Evolutionary conservation across 2,113 vertebrate species (phyloP), one percentile per base, ranked within the genome.

Genomic region (Corapipo altera): DNA sequence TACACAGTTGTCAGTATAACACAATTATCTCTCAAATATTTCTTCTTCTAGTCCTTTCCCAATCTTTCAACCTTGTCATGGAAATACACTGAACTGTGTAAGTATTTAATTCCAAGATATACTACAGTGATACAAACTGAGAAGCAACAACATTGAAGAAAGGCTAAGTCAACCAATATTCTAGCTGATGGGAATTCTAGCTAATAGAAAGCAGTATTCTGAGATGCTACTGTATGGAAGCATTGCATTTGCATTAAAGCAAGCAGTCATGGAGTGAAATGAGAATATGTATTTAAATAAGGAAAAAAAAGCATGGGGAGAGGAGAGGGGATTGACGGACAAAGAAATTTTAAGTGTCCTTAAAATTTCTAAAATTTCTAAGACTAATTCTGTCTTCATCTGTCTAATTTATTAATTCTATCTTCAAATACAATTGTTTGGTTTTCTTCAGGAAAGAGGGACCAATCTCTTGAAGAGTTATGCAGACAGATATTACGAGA

Each of bases 31-130:
- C 59, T 70, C 77, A 86, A 89, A 61, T 66, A 80, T 65, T 94
- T 96, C 59, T 85, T 92, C 57, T 51, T 83, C 61, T 72, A 81
- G 19, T 46, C 33, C 13, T 77, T 83, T 80, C 44, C 28, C 69
- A 94, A 4, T 22, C 59, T 76, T 93, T 87, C 84, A 93, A 4
- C 6, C 41, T 86, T 6, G 4, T 26, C 55, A 62, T 41, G 49
- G 30, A 84, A 93, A 44, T 57, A 67, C 21, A 82, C 7, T 9
- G 15, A 64, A 49, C 26, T 76, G 15, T 27, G 15, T 2, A 2
- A 52, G 15, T 75, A 48, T 66, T 85, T 82, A 61, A 75, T 78
- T 77, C 19, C 70, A 74, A 66, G 20, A 49, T n/a, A 51, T 55
- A 89, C 7, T 70, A 48, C 43, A 85, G n/a, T 32, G 71, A 39